A percentile compares a stretch with the other conserved stretches of the same genome.
phyloP scores from a whole-genome alignment of 35 echinoderm and acorn worm species.

The Hemicentrotus pulcherrimus region DNA sequence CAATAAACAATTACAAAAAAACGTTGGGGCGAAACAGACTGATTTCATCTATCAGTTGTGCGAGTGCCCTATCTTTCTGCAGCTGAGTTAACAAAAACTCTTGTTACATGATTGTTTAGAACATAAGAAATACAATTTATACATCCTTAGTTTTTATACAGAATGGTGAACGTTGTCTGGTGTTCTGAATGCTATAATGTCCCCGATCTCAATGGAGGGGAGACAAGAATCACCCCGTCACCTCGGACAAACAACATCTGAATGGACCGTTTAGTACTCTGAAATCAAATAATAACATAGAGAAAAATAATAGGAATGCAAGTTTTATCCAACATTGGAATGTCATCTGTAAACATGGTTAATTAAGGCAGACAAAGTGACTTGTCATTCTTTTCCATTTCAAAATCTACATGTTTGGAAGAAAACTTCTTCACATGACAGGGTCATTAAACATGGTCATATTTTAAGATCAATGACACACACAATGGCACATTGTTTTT shows the following conservation, averaged over 20 bases:
- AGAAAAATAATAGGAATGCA: not conserved
- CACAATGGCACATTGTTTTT: too few relatives aligned
- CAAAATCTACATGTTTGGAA: too few relatives aligned
- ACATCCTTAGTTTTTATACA: not conserved
- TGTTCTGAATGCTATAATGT: conserved; percentile 60
- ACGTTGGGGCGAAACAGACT: too few relatives aligned
- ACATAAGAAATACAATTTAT: not conserved
- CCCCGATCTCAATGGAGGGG: conserved; percentile 88
- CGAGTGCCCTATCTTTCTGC: too few relatives aligned
- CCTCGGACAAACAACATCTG: conserved; percentile 97
- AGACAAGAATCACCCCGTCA: conserved; percentile 96
- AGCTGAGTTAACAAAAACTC: too few relatives aligned
- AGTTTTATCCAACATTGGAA: too few relatives aligned
- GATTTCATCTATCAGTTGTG: too few relatives aligned
- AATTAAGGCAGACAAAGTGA: not conserved
- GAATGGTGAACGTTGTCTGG: not conserved
- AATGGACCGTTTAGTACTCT: conserved; percentile 92
- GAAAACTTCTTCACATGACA: too few relatives aligned
- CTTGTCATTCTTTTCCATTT: not conserved
- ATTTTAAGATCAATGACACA: too few relatives aligned
- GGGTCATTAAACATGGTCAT: too few relatives aligned
- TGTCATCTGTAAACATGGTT: not conserved
- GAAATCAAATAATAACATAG: conserved; percentile 41
- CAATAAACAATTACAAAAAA: too few relatives aligned
- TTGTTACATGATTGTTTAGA: not conserved